Base-by-base conservation (phyloP, 2,113 vertebrate species). In the Sapayoa aenigma region DNA sequence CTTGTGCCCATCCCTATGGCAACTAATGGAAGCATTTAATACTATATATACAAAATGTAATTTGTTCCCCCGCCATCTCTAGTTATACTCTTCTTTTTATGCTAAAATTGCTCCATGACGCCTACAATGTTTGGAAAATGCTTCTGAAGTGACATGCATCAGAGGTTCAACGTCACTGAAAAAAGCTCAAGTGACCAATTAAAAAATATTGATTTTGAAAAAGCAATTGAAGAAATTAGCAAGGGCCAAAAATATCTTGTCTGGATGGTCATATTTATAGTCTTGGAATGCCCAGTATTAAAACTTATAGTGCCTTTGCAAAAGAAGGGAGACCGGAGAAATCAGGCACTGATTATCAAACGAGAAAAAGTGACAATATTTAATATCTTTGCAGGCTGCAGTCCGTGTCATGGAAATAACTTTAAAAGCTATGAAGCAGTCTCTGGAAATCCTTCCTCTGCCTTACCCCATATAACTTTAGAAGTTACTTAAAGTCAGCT, bases 1-100 rank as follows among this genome's bases (percentile, higher is more conserved):
- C 96, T 97, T 97, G 91, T 97, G 96, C 97, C 97, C 95, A 98
- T 98, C 92, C 97, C 98, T 98, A 98, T 98, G 97, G 98, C 97
- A 98, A 98, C 98, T 97, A 97, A 94, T 95, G 96, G 95, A 97
- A 97, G 97, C 95, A 95, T 95, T 97, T 97, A 97, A 97, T 89
- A 95, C 96, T 97, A 94, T 97, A 97, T 97, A 96, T 96, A 97
- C 91, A 81, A 97, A 92, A 60, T 72, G 94, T 80, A 90, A 93
- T 81, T 62, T 87, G 90, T 86, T 83, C 96, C 96, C 94, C 94
- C 94, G 49, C 95, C 87, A 95, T 84, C 93, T 75, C 96, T 94
- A 79, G 68, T 95, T 95, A 95, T 81, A 90, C 63, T 97, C 94
- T 97, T 97, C 94, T 95, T 97, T 97, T 95, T 96, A 97, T 97